These are phyloP conservation scores for Nephrotoma flavescens DNA, from an alignment of 2,888 invertebrate species.

Conservation along the genomic window DNA sequence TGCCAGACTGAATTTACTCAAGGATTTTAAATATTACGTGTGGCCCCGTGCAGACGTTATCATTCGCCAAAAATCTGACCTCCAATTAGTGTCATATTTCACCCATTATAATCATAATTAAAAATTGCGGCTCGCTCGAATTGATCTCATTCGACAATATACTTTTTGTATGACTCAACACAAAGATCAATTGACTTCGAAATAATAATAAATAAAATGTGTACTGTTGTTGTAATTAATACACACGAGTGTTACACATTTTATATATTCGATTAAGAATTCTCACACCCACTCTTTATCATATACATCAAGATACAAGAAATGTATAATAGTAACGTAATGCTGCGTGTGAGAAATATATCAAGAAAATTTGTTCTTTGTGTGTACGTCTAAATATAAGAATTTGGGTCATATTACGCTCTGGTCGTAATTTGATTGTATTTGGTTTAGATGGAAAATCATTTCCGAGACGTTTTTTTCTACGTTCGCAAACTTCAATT, in stretches of 20 bases:
- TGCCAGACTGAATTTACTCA: background rate
- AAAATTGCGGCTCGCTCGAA: background rate
- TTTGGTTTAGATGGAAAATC: background rate
- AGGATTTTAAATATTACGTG: background rate
- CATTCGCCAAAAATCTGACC: background rate
- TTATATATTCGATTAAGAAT: background rate
- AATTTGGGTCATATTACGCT: background rate
- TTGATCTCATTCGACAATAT: background rate
- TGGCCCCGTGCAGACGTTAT: background rate
- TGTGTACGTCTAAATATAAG: background rate
- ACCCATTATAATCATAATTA: background rate
- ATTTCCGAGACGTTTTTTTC: background rate
- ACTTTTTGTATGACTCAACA: background rate
- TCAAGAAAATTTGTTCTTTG: background rate
- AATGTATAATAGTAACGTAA: background rate
- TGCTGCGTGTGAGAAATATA: background rate
- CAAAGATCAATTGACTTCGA: background rate
- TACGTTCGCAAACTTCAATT: background rate
- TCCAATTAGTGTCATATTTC: background rate
- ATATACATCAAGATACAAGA: background rate
- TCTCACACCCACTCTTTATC: background rate
- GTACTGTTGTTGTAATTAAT: background rate
- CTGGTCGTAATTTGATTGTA: background rate
- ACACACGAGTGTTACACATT: background rate
- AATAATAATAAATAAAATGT: background rate